A percentile compares a stretch with the other conserved stretches of the same genome.
Conservation (phyloP, 2,888 invertebrate genomes). For the Netelia fuscicornis region DNA sequence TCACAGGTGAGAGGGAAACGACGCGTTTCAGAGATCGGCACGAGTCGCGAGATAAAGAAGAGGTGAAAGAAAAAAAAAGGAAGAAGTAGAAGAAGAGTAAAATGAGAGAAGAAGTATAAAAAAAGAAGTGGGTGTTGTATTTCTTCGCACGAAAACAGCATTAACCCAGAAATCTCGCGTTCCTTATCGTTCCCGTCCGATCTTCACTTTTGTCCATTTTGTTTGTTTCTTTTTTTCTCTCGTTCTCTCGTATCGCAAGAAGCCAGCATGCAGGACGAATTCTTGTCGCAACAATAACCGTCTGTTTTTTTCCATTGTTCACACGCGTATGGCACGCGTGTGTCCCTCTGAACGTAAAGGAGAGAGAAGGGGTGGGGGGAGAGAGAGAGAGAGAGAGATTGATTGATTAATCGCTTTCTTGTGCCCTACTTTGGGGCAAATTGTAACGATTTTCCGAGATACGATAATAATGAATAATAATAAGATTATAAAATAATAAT, state of each 20-base stretch:
- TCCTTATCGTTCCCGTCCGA: slow-evolving; percentile 45
- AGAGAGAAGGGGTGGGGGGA: no score
- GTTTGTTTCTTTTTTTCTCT: background rate
- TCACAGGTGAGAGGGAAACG: background rate
- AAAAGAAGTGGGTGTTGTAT: slow-evolving; percentile 55
- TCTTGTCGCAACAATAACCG: slow-evolving; percentile 15
- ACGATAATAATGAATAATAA: no score
- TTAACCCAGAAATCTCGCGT: slow-evolving; percentile 73
- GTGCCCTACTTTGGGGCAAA: no score
- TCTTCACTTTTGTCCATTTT: slow-evolving; percentile 22
- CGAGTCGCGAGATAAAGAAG: no score
- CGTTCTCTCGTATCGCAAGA: background rate
- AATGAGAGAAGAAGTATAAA: slow-evolving; percentile 7
- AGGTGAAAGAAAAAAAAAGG: no score
- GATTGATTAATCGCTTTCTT: no score
- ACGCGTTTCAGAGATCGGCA: no score
- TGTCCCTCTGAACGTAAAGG: no score
- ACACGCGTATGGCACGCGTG: slow-evolving; percentile 4
- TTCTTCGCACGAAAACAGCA: slow-evolving; percentile 67
- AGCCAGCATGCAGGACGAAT: background rate
- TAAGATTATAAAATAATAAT: no score
- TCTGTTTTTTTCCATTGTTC: slow-evolving; percentile 4
- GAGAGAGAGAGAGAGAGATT: no score
- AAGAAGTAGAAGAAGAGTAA: background rate
- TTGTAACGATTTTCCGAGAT: no score